Base-by-base conservation (phyloP, 2,113 vertebrate genomes). In the Perccottus glenii region DNA sequence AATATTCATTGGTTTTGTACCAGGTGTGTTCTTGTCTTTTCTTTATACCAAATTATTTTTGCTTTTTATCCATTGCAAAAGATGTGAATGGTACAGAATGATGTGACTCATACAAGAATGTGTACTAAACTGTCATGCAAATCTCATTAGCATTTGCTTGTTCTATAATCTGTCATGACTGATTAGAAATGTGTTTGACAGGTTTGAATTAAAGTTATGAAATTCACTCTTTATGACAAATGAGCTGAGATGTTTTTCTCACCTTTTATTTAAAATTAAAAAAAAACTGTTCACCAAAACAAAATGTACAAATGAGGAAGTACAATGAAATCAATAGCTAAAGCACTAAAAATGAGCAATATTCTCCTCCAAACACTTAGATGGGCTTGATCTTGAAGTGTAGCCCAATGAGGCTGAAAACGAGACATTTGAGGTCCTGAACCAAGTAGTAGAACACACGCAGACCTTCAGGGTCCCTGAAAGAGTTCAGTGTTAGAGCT, bases 331-430 rank as follows among this genome's bases (percentile, higher is more conserved):
- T 87, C 63, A 79, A 75, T 2, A 89, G 49, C 57, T 66, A 77
- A 88, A 88, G 70, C 15, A 81, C 80, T 64, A 72, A 64, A 79
- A 69, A 83, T 0, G 0, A 64, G 8, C 46, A 67, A 52, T 77
- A 67, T 62, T 60, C 50, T 27, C 19, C 8, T 40, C 38, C 35
- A 36, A 55, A 27, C 49, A 15, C 63, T 93, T 97, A 99, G 91
- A 99, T 99, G 27, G 98, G 98, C 86, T 99, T 99, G 89, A 99
- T 99, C 90, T 99, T 99, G 91, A 99, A 99, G 80, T 99, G 97
- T 53, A 98, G 94, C 62, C 98, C 96, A 48, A 99, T 99, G 80
- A 99, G 96, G 91, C 97, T 99, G 94, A 99, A 99, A 76, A 99
- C 98, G 1, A 99, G 93, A 93, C 98, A 99, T 66, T 99, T 99